Evolutionary conservation across 2,797 vertebrate species (phyloP).

Genomic region (Melanotaenia parkinsoni): DNA sequence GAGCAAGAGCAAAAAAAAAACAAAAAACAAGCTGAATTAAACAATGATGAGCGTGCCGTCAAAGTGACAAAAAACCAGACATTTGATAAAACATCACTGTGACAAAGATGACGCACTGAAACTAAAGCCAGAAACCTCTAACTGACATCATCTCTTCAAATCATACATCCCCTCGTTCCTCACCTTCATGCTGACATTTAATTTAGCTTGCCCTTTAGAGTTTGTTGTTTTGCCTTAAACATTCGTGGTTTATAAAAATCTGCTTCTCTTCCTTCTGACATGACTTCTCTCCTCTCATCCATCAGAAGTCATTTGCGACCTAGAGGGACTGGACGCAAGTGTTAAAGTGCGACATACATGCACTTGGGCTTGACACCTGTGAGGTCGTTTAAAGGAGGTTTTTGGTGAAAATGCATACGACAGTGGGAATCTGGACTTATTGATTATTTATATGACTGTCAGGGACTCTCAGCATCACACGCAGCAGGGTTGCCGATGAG

Average conservation of each 20-base stretch:
- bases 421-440: conserved; percentile 69
- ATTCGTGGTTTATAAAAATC: conserved; percentile 23
- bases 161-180: neutral
- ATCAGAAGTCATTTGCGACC: conserved; percentile 23
- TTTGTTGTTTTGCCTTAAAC: conserved; percentile 30
- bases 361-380: conserved; percentile 50
- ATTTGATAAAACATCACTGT: conserved; percentile 20
- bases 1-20: neutral
- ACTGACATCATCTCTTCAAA: conserved; percentile 14
- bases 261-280: neutral
- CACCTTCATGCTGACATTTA: conserved; percentile 59
- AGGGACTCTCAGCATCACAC: conserved; percentile 76
- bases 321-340: conserved; percentile 8
- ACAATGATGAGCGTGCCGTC: neutral
- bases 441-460: conserved; percentile 85
- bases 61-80: neutral
- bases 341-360: conserved; percentile 23
- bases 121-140: conserved; percentile 7
- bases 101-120: neutral
- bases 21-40: neutral
- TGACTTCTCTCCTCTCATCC: conserved; percentile 8
- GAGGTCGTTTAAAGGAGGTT: conserved; percentile 53
- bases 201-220: conserved; percentile 72
- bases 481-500: conserved; percentile 33
- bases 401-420: conserved; percentile 29